Conservation (phyloP, 2,888 invertebrate genomes). For the Xanthostigma xanthostigma region DNA sequence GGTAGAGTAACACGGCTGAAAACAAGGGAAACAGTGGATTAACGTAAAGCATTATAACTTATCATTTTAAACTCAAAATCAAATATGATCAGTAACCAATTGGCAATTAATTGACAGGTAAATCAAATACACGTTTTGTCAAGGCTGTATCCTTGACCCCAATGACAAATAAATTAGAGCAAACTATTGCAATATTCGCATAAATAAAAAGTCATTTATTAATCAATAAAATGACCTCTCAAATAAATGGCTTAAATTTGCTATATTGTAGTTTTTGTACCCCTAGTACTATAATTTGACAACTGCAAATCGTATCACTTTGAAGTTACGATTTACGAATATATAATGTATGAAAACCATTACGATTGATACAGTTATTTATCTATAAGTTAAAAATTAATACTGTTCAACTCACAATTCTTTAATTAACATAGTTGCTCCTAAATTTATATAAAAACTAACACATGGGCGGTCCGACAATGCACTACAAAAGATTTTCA, state of each 20-base stretch:
- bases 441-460: constrained; percentile 18
- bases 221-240: background rate
- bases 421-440: constrained; percentile 51
- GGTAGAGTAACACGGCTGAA: constrained; percentile 91
- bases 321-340: too few species aligned
- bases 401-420: constrained; percentile 40
- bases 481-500: constrained; percentile 17
- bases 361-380: constrained; percentile 22
- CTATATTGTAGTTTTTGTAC: too few species aligned
- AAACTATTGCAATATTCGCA: background rate
- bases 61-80: too few species aligned
- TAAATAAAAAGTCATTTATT: background rate
- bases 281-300: too few species aligned
- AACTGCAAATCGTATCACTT: too few species aligned
- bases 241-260: too few species aligned
- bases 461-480: constrained; percentile 20
- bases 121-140: constrained; percentile 1
- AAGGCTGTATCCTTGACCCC: constrained; percentile 11
- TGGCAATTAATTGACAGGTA: background rate
- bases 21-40: constrained; percentile 27
- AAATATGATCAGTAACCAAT: too few species aligned
- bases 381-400: constrained; percentile 31
- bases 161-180: background rate
- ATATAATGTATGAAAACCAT: too few species aligned
- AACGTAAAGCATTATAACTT: too few species aligned